Evolutionary conservation across 2,888 invertebrate species (phyloP).

Genomic region (Andrena hattorfiana): DNA sequence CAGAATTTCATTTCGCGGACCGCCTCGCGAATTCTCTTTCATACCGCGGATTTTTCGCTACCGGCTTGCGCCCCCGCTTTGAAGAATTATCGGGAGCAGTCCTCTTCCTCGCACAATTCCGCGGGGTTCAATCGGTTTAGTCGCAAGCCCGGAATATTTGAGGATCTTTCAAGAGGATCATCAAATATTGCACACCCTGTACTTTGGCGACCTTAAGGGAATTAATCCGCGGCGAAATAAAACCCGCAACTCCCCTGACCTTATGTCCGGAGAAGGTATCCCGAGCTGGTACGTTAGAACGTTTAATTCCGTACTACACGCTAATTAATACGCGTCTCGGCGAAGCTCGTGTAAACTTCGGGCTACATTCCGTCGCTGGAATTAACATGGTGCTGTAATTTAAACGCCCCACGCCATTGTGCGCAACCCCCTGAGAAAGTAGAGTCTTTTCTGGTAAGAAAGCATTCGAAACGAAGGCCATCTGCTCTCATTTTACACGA

Average conservation of each 20-base stretch:
- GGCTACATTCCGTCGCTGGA: too few species aligned
- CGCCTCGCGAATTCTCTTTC: constrained; percentile 39
- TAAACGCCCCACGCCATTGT: too few species aligned
- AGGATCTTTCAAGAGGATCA: too few species aligned
- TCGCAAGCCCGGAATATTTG: too few species aligned
- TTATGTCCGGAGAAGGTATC: constrained; percentile 5
- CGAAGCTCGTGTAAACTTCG: constrained; percentile 15
- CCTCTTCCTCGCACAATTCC: neutral
- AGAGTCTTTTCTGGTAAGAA: too few species aligned
- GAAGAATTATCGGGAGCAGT: constrained; percentile 36
- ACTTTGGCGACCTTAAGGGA: too few species aligned
- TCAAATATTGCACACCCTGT: too few species aligned
- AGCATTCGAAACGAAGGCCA: too few species aligned
- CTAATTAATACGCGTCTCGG: constrained; percentile 5
- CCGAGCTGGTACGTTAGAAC: neutral
- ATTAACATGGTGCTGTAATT: too few species aligned
- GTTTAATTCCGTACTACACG: constrained; percentile 7
- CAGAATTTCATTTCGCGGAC: constrained; percentile 46
- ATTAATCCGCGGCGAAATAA: too few species aligned
- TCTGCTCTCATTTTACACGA: neutral
- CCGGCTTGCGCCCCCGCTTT: constrained; percentile 13
- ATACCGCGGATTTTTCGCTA: constrained; percentile 18
- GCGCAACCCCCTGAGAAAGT: too few species aligned
- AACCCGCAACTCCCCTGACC: neutral
- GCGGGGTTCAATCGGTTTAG: neutral